Conservation (phyloP, 2,888 invertebrate species). For the Leptopilina syphax region DNA sequence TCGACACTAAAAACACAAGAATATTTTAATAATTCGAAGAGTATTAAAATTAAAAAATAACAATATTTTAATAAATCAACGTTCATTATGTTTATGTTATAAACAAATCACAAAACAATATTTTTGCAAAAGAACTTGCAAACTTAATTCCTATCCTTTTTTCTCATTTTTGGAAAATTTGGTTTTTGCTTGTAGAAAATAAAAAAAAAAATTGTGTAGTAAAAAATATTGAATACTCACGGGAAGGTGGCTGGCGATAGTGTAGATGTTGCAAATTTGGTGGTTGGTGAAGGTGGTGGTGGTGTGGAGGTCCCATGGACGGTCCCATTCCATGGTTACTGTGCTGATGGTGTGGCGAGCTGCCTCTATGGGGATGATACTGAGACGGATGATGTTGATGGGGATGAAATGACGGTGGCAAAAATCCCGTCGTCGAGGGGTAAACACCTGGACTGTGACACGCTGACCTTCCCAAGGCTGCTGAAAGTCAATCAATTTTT, state of each 20-base stretch:
- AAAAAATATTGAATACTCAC: slow-evolving; percentile 63
- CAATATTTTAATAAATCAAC: too few relatives aligned
- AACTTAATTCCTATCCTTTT: too few relatives aligned
- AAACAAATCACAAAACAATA: too few relatives aligned
- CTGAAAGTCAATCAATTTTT: slow-evolving; percentile 4
- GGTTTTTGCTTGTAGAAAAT: background rate
- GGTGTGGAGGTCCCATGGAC: slow-evolving; percentile 74
- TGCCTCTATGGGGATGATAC: slow-evolving; percentile 73
- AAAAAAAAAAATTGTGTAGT: too few relatives aligned
- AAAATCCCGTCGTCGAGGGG: slow-evolving; percentile 71
- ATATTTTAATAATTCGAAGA: too few relatives aligned
- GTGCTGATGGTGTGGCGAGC: slow-evolving; percentile 72
- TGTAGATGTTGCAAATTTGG: slow-evolving; percentile 74
- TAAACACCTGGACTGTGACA: slow-evolving; percentile 75
- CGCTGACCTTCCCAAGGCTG: slow-evolving; percentile 72
- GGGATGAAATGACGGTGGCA: slow-evolving; percentile 73
- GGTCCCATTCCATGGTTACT: slow-evolving; percentile 70
- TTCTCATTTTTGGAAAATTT: too few relatives aligned
- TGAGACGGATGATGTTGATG: slow-evolving; percentile 74
- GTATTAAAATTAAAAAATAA: too few relatives aligned
- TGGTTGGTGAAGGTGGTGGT: slow-evolving; percentile 72
- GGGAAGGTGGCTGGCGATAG: slow-evolving; percentile 73
- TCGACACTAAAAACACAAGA: too few relatives aligned
- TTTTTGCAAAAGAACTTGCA: too few relatives aligned
- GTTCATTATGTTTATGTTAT: too few relatives aligned